These are phyloP conservation scores for Lucifuga dentata DNA, from an alignment of 2,113 vertebrate genomes.

Conservation along the genomic window DNA sequence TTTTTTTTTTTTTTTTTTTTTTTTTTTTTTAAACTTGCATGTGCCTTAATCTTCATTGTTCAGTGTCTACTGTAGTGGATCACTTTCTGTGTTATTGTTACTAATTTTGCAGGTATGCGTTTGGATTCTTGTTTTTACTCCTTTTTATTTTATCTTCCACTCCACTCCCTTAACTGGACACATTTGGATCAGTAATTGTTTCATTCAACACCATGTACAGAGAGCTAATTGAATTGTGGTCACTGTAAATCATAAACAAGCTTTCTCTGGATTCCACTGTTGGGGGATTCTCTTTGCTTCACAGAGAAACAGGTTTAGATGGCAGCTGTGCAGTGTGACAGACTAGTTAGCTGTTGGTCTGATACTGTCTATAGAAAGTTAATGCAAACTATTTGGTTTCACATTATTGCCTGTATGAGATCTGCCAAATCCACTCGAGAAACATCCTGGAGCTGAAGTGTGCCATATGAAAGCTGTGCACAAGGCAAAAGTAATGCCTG, in stretches of 20 bases:
- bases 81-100: too few relatives aligned
- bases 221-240: too few relatives aligned
- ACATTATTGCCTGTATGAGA: background rate
- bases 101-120: too few relatives aligned
- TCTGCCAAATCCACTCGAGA: constrained; percentile 10
- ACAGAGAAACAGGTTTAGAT: background rate
- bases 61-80: too few relatives aligned
- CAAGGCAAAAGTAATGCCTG: constrained; percentile 42
- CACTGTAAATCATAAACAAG: background rate
- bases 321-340: background rate
- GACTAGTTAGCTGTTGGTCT: background rate
- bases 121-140: too few relatives aligned
- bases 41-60: too few relatives aligned
- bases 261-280: background rate
- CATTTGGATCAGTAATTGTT: too few relatives aligned
- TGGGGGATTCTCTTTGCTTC: background rate
- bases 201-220: too few relatives aligned
- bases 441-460: constrained; percentile 26
- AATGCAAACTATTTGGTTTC: background rate
- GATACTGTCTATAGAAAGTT: background rate
- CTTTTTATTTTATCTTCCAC: too few relatives aligned
- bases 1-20: too few relatives aligned
- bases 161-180: too few relatives aligned
- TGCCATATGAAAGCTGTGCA: constrained; percentile 15
- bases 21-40: too few relatives aligned